A percentile compares a stretch with the other conserved stretches of the same genome.
Evolutionary conservation across 2,797 vertebrate species (phyloP).

Genomic region (Urophycis tenuis): DNA sequence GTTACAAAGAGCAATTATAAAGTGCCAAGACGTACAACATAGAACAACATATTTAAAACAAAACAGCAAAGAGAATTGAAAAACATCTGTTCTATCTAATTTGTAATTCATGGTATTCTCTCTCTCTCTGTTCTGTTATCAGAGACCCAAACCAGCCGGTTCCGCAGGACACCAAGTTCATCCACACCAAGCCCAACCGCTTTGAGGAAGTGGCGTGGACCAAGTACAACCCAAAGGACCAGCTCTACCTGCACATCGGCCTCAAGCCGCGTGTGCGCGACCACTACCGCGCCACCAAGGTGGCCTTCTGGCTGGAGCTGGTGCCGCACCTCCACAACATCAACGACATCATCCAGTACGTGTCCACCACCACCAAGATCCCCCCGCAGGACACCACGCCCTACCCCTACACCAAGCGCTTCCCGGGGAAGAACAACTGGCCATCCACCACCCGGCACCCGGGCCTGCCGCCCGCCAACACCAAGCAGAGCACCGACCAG

Average conservation of each 20-base stretch:
- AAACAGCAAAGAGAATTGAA: no score
- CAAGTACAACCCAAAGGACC: conserved; percentile 97
- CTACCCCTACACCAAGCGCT: conserved; percentile 85
- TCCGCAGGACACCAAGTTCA: conserved; percentile 98
- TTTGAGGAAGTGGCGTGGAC: conserved; percentile 99
- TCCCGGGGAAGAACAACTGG: conserved; percentile 85
- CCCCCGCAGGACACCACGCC: conserved; percentile 92
- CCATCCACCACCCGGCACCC: conserved; percentile 92
- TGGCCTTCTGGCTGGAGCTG: conserved; percentile 96
- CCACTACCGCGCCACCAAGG: conserved; percentile 97
- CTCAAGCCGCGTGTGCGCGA: conserved; percentile 97
- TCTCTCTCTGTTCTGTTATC: conserved; percentile 34
- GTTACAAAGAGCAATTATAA: no score
- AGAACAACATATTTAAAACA: no score
- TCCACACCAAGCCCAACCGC: conserved; percentile 97
- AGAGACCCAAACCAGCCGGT: conserved; percentile 99
- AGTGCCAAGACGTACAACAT: no score
- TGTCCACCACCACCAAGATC: conserved; percentile 95
- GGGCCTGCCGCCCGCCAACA: conserved; percentile 79
- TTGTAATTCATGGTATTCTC: no score
- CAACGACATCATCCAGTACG: conserved; percentile 94
- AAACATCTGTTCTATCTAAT: no score
- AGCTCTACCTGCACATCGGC: conserved; percentile 97
- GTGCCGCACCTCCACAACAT: conserved; percentile 98
- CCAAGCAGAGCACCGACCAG: conserved; percentile 83